Evolutionary conservation across 2,797 vertebrate species (phyloP), one percentile per base, ranked within the genome.

Genomic region (Gobionotothen gibberifrons): DNA sequence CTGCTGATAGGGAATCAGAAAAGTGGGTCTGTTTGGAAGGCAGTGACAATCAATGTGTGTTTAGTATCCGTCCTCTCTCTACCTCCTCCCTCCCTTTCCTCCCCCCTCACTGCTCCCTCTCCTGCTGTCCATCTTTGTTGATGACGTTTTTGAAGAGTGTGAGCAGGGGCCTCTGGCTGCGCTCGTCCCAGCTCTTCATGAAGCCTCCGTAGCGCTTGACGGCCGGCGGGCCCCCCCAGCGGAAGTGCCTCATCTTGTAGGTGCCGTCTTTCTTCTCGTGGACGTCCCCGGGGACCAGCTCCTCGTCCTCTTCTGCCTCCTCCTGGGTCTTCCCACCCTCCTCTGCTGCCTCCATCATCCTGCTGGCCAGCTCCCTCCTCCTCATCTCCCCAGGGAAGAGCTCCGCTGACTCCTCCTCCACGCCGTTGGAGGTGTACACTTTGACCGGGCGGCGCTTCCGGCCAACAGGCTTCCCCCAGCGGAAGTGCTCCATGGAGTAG

Each of bases 401-500:
- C 88, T 97, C 96, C 0, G 89, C 71, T 0, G 94, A 94, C 55
- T 96, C 95, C 42, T 96, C 95, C 68, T 95, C 95, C 59, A 93
- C 89, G 0, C 87, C 94, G 0, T 93, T 96, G 72, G 95, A 73
- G 51, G 78, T 93, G 72, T 93, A 96, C 36, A 97, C 95, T 89
- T 96, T 98, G 85, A 97, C 72, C 0, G 97, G 96, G 7, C 96
- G 93, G 78, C 96, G 94, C 69, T 98, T 98, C 72, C 95, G 93
- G 0, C 97, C 97, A 2, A 96, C 95, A 0, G 97, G 97, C 66
- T 98, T 98, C 1, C 97, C 96, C 97, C 97, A 98, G 22, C 97
- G 96, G 85, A 99, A 98, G 62, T 99, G 97, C 91, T 98, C 96
- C 97, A 98, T 98, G 81, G 97, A 96, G 74, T 98, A 97, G 22